These are phyloP conservation scores for Trichogramma dendrolimi DNA, from an alignment of 2,888 invertebrate genomes.

Conservation along the genomic window DNA sequence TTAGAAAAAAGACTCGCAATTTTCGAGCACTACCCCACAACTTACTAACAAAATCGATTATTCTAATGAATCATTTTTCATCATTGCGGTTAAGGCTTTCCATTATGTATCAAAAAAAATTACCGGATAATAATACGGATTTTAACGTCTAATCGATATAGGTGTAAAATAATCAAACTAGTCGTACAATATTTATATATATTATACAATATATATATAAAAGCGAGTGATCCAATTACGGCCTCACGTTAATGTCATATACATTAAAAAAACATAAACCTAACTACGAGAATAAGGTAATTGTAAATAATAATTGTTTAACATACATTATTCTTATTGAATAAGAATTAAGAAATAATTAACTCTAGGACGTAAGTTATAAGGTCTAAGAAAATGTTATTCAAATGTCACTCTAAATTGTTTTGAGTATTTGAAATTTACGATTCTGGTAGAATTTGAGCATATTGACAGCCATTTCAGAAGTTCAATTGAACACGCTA, in stretches of 20 bases:
- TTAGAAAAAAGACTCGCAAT: slow-evolving; percentile 22
- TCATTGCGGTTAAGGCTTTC: slow-evolving; percentile 19
- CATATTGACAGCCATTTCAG: too few species aligned
- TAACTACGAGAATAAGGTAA: slow-evolving; percentile 23
- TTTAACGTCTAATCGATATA: too few species aligned
- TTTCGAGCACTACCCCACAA: slow-evolving; percentile 16
- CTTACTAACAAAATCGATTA: slow-evolving; percentile 18
- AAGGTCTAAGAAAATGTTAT: too few species aligned
- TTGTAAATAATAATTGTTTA: slow-evolving; percentile 20
- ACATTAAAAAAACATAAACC: slow-evolving; percentile 16
- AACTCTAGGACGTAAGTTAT: too few species aligned
- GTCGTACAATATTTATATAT: background rate
- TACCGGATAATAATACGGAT: too few species aligned
- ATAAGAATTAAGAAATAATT: too few species aligned
- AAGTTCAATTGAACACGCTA: too few species aligned
- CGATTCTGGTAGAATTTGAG: too few species aligned
- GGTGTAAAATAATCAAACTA: slow-evolving; percentile 14
- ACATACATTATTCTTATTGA: slow-evolving; percentile 21
- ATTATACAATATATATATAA: slow-evolving; percentile 2
- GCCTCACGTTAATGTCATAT: slow-evolving; percentile 18
- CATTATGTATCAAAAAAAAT: background rate
- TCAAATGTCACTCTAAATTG: too few species aligned
- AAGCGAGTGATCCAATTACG: slow-evolving; percentile 26
- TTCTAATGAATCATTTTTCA: slow-evolving; percentile 22
- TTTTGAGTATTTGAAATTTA: too few species aligned